Conservation (phyloP, 2,888 invertebrate genomes). For the Acanthacorydalis orientalis region DNA sequence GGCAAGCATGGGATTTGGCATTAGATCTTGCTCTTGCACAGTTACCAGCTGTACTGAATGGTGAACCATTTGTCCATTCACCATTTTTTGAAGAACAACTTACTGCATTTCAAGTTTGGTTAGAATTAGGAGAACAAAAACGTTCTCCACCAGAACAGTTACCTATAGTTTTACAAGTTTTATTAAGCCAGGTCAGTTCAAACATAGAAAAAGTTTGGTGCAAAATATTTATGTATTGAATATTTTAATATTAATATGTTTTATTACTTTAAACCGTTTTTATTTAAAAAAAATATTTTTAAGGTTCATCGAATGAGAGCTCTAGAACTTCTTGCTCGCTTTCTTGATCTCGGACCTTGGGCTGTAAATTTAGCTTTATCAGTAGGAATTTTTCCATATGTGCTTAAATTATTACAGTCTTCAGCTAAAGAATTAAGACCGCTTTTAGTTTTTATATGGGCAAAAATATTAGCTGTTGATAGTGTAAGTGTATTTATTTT, state of each 20-base stretch:
- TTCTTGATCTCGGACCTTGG: conserved; percentile 90
- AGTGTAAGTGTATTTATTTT: conserved; percentile 40
- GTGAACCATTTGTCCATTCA: conserved; percentile 51
- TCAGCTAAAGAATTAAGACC: conserved; percentile 83
- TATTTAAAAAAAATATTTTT: conserved; percentile 34
- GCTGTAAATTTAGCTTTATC: conserved; percentile 90
- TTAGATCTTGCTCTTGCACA: conserved; percentile 88
- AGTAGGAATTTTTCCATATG: conserved; percentile 98
- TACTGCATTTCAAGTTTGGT: conserved; percentile 94
- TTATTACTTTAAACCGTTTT: background rate
- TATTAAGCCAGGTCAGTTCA: too few species aligned
- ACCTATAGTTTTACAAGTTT: conserved; percentile 90
- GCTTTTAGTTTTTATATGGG: conserved; percentile 95
- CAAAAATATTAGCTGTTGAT: conserved; percentile 94
- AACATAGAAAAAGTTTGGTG: too few species aligned
- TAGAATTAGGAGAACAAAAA: conserved; percentile 54
- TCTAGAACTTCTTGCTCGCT: conserved; percentile 80
- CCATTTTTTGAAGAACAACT: conserved; percentile 96
- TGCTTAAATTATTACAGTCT: conserved; percentile 89
- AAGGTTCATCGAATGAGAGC: conserved; percentile 85
- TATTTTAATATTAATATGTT: conserved; percentile 24
- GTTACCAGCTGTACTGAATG: conserved; percentile 57
- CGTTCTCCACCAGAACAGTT: conserved; percentile 88
- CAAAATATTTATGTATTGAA: too few species aligned
- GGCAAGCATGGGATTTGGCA: conserved; percentile 97